Conservation (phyloP, 1,140 invertebrate genomes). For the Panonychus citri region DNA sequence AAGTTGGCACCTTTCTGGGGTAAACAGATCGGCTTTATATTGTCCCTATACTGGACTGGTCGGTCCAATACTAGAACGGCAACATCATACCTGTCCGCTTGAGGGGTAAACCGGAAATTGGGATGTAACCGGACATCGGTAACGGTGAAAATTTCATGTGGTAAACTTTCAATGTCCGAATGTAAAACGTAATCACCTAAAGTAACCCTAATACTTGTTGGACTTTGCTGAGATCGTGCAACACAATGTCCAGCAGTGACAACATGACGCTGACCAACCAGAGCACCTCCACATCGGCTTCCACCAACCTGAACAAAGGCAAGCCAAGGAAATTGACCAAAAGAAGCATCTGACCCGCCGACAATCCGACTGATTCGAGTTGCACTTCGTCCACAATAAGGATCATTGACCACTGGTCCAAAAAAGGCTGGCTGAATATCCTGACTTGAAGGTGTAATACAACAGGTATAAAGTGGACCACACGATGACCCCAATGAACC, state of each 20-base stretch:
- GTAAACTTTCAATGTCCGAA: conserved; percentile 62
- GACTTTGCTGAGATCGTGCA: conserved; percentile 42
- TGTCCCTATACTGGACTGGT: conserved; percentile 63
- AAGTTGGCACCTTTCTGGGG: conserved; percentile 72
- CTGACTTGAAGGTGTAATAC: conserved; percentile 31
- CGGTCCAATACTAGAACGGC: conserved; percentile 65
- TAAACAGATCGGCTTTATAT: conserved; percentile 75
- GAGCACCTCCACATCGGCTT: conserved; percentile 73
- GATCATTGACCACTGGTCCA: conserved; percentile 44
- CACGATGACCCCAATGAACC: conserved; percentile 47
- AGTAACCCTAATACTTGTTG: conserved; percentile 67
- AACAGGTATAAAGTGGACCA: conserved; percentile 50
- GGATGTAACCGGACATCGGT: conserved; percentile 69
- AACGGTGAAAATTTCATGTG: conserved; percentile 70
- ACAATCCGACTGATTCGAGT: conserved; percentile 59
- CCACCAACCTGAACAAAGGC: conserved; percentile 77
- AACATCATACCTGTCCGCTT: conserved; percentile 59
- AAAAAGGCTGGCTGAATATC: conserved; percentile 24
- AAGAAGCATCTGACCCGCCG: conserved; percentile 72
- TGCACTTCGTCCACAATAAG: conserved; percentile 30
- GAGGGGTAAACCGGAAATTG: conserved; percentile 81
- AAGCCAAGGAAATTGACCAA: conserved; percentile 86
- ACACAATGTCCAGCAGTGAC: conserved; percentile 92
- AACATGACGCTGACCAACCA: conserved; percentile 72
- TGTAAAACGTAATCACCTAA: conserved; percentile 82